Evolutionary conservation across 2,888 invertebrate species (phyloP).

Genomic region (Mesorhabditis belari): DNA sequence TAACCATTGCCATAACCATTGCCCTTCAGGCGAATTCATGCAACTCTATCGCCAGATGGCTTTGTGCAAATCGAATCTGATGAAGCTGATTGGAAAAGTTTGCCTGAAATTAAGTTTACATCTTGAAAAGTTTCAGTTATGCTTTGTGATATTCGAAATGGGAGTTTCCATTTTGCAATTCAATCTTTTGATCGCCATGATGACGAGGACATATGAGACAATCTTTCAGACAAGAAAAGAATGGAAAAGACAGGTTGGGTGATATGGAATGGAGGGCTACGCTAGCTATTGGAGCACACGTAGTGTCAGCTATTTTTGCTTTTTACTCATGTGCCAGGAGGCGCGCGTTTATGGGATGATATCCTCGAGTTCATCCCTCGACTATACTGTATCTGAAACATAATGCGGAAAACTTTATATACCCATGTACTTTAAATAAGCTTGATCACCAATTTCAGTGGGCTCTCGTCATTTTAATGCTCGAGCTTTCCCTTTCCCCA

Average conservation of each 20-base stretch:
- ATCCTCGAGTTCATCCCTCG: too few relatives aligned
- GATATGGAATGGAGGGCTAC: too few relatives aligned
- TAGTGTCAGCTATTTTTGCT: too few relatives aligned
- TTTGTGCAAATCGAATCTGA: conserved; percentile 18
- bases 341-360: too few relatives aligned
- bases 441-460: conserved; percentile 69
- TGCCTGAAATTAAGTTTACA: neutral
- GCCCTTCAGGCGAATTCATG: conserved; percentile 55
- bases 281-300: too few relatives aligned
- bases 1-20: too few relatives aligned
- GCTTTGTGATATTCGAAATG: conserved; percentile 94
- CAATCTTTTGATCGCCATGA: conserved; percentile 98
- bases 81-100: conserved; percentile 29
- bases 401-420: too few relatives aligned
- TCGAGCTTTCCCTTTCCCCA: conserved; percentile 90
- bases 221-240: conserved; percentile 93
- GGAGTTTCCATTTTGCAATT: conserved; percentile 88
- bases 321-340: too few relatives aligned
- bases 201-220: conserved; percentile 87
- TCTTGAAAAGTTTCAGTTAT: conserved; percentile 50
- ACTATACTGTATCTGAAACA: too few relatives aligned
- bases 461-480: conserved; percentile 92
- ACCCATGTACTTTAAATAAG: too few relatives aligned
- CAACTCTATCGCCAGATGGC: conserved; percentile 28
- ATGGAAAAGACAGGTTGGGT: conserved; percentile 66